Base-by-base conservation (phyloP, 2,113 vertebrate genomes). In the Trichechus manatus region DNA sequence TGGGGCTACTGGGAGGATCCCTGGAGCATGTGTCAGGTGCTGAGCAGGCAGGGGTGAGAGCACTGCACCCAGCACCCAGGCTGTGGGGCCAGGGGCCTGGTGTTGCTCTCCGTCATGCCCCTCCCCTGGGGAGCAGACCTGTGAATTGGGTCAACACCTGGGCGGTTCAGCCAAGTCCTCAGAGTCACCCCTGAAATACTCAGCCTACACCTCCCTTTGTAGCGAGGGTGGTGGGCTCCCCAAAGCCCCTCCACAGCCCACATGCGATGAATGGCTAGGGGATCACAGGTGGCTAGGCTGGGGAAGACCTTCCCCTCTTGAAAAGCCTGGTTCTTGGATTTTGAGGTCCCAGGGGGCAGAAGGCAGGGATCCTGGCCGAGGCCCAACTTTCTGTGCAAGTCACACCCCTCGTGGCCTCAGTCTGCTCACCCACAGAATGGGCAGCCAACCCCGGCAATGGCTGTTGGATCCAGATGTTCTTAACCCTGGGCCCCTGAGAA, bases 401-500 rank as follows among this genome's bases (percentile, higher is more conserved):
- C 17, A 27, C 13, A 22, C 53, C 53, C 9, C 53, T 17, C 14
- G 15, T 17, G 13, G 31, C 44, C 25, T 61, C 42, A 0, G 33
- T 23, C 39, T 33, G 5, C 13, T 63, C 47, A 2, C 9, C 33
- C 33, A 7, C 11, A 72, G 86, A 29, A 78, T 17, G 15, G 53
- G 47, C 23, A 3, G 3, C 20, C 29, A 1, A 5, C 25, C 11
- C 17, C 5, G 14, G 20, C 20, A n/a, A 31, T 0, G 0, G 36
- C 29, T 2, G 0, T 53, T 36, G 22, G 19, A 33, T 4, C 70
- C 36, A 80, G 75, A 19, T 8, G 6, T 2, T 42, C 44, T 22
- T 36, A 44, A 3, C 20, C 47, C 1, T 0, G 20, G 66, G 25
- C 47, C 59, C 63, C 0, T 22, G 1, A 47, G 59, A 10, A 33